A percentile compares a stretch with the other conserved stretches of the same genome.
phyloP scores from a whole-genome alignment of 2,888 invertebrate genomes.

The Aquatica leii region DNA sequence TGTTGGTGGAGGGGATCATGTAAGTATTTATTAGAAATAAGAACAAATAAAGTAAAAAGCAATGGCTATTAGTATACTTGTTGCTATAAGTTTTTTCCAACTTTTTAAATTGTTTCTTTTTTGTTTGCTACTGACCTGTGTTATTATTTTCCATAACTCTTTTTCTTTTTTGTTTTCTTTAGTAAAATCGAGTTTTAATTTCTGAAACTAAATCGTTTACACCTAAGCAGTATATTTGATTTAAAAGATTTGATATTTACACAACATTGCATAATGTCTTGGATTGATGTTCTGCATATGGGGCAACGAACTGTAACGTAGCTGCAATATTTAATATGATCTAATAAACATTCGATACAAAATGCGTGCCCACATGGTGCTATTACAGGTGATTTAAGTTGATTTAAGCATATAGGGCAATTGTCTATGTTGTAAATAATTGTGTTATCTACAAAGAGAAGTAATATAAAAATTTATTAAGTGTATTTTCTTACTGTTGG shows the following conservation, averaged over 20 bases:
- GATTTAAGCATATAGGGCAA: conserved; percentile 49
- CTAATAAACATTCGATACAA: conserved; percentile 46
- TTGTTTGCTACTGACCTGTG: not conserved
- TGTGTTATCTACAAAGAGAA: conserved; percentile 30
- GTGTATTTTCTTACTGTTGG: no score
- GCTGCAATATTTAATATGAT: conserved; percentile 34
- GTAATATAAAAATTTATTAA: no score
- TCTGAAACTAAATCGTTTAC: no score
- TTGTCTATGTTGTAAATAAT: conserved; percentile 48
- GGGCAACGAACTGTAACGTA: conserved; percentile 41
- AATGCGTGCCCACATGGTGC: conserved; percentile 47
- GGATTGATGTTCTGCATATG: conserved; percentile 37
- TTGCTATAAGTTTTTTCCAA: not conserved
- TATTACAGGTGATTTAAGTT: conserved; percentile 40
- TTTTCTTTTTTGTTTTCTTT: no score
- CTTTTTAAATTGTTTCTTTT: not conserved
- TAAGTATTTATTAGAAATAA: conserved; percentile 18
- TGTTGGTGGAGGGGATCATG: conserved; percentile 60
- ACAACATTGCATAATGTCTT: not conserved
- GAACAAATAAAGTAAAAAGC: not conserved
- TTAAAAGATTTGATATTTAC: conserved; percentile 4
- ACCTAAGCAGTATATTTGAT: no score
- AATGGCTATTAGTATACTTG: not conserved
- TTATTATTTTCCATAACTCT: not conserved
- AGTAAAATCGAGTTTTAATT: not conserved